These are phyloP conservation scores for Sinocyclocheilus anophthalmus DNA, from an alignment of 2,113 vertebrate species.

Conservation along the genomic window DNA sequence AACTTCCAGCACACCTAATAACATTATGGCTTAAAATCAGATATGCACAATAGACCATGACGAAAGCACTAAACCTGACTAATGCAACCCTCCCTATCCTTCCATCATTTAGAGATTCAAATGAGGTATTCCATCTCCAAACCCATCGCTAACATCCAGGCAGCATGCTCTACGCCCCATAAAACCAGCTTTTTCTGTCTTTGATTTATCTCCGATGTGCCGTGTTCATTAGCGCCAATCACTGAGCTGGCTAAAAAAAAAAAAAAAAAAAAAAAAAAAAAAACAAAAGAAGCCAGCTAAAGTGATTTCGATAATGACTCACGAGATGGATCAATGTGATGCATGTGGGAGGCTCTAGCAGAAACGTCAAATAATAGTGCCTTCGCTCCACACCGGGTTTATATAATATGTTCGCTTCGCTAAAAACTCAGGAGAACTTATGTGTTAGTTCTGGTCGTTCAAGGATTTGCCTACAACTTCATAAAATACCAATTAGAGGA, in stretches of 20 bases:
- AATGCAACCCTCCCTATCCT: not conserved
- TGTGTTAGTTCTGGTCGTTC: not conserved
- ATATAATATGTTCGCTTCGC: not conserved
- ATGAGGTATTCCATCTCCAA: conserved; percentile 2
- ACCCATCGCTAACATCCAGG: not conserved
- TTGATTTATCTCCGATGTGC: conserved; percentile 46
- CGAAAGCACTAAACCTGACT: conserved; percentile 7
- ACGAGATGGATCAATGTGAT: conserved; percentile 34
- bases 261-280: too few relatives aligned
- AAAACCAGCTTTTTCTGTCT: conserved; percentile 14
- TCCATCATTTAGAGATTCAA: conserved; percentile 17
- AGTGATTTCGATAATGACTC: conserved; percentile 49
- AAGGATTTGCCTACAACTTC: conserved; percentile 15
- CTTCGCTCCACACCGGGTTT: not conserved
- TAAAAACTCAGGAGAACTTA: not conserved
- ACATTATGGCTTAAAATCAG: not conserved
- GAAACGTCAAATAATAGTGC: conserved; percentile 20
- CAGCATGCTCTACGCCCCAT: not conserved
- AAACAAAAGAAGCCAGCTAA: too few relatives aligned
- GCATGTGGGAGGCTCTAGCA: conserved; percentile 27
- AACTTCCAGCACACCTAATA: not conserved
- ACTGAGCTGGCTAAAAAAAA: too few relatives aligned
- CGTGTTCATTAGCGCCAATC: conserved; percentile 52
- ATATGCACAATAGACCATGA: conserved; percentile 3
- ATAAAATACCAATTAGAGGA: not conserved